Evolutionary conservation across 2,113 vertebrate species (phyloP), one percentile per base, ranked within the genome.

Genomic region (Himantopus leucocephalus): DNA sequence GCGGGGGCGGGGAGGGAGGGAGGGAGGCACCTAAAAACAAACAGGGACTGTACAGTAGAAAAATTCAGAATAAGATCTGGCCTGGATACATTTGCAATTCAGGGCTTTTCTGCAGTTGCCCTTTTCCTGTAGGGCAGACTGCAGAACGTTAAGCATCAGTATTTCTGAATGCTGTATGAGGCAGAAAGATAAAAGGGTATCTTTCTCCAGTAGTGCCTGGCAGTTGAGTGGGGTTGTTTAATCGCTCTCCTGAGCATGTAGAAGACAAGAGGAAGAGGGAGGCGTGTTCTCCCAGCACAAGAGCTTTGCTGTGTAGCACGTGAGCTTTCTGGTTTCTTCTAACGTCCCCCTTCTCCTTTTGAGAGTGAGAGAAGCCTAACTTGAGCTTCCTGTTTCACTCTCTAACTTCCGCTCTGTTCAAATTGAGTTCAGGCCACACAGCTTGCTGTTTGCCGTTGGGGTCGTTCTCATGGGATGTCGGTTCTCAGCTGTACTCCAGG

Each of bases 351-450:
- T 92, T 88, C 92, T 94, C 68, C 72, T 89, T 91, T 88, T 37
- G 82, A 71, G 71, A 96, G 71, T 92, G 85, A 93, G 89, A 89
- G 77, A 62, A 94, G 88, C 92, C 68, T 48, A 35, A 39, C 52
- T 77, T 70, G 52, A 88, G 91, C 91, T 98, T 98, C 96, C 96
- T 94, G 90, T 90, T 92, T 92, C 52, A 50, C 77, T 88, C 88
- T 89, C 68, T 96, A 76, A 56, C 87, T 96, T 97, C 97, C 72
- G 73, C 78, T 91, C n/a, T 78, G 55, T 93, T 95, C 79, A 70
- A 30, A 74, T 19, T 55, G 78, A 87, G 89, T 37, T 88, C 75
- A 94, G 92, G 85, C 89, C 30, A 16, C 30, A 16, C 30, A 34
- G 88, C 87, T 89, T 80, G 50, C 70, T 84, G 29, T 80, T 94